These are phyloP conservation scores for human DNA, from an alignment of 2,113 vertebrate species.

Conservation along the genomic window GRCh38 chr15:70975001-70975500, in stretches of 20 bases:
- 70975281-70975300: background rate
- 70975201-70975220: background rate
- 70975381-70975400: background rate
- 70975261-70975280: background rate
- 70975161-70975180: background rate
- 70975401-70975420: background rate
- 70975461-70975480: too few relatives aligned
- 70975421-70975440: too few relatives aligned
- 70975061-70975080: slow-evolving; percentile 38
- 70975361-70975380: background rate
- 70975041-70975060: background rate
- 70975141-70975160: background rate
- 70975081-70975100: background rate
- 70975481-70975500: too few relatives aligned
- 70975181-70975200: background rate
- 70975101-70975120: background rate
- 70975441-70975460: too few relatives aligned
- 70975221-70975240: background rate
- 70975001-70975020: background rate
- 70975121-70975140: background rate
- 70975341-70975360: background rate
- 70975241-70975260: background rate
- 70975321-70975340: background rate
- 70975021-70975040: background rate
- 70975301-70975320: background rate